phyloP scores from a whole-genome alignment of 2,113 vertebrate genomes.

The Empidonax traillii region DNA sequence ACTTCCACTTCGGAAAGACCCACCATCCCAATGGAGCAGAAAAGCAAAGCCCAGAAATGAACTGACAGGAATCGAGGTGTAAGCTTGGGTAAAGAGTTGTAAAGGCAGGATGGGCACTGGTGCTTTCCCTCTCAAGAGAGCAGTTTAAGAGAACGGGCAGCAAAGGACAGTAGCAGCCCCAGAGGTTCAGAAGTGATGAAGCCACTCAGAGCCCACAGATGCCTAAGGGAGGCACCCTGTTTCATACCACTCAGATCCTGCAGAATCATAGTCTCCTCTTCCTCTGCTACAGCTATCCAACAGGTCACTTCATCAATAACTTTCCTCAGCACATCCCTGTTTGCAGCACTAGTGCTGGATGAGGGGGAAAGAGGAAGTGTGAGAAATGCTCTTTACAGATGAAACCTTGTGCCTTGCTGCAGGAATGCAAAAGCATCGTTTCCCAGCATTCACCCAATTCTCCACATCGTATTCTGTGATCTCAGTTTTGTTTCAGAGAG shows the following conservation, averaged over 20 bases:
- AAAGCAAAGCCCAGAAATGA: background rate
- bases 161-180: background rate
- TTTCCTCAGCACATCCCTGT: constrained; percentile 70
- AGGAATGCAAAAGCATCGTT: background rate
- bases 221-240: background rate
- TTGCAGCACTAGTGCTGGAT: constrained; percentile 4
- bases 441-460: background rate
- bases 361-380: background rate
- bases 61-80: background rate
- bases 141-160: background rate
- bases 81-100: background rate
- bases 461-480: background rate
- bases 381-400: background rate
- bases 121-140: background rate
- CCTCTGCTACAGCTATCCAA: constrained; percentile 71
- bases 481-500: background rate
- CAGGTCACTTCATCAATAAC: constrained; percentile 72
- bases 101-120: background rate
- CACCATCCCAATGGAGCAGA: fast-evolving
- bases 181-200: background rate
- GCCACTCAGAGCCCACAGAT: background rate
- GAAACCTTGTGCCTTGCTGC: background rate
- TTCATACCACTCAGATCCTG: constrained; percentile 68
- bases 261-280: constrained; percentile 70
- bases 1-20: background rate